Conservation (phyloP, 2,797 vertebrate species). For the Neosalanx taihuensis region DNA sequence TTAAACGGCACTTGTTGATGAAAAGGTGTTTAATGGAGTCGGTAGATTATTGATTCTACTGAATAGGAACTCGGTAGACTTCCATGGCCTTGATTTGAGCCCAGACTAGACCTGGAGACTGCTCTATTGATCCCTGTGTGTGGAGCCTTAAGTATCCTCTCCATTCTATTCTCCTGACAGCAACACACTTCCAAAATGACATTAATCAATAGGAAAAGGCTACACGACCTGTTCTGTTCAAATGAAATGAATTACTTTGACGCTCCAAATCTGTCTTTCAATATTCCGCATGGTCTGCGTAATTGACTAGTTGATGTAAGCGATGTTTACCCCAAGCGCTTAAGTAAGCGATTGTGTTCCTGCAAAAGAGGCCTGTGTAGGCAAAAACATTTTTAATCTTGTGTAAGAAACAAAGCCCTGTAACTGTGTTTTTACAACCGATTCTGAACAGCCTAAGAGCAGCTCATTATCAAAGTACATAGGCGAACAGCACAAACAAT, state of each 20-base stretch:
- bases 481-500: too few species aligned
- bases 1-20: conserved; percentile 64
- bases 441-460: too few species aligned
- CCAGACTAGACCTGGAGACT: conserved; percentile 61
- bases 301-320: conserved; percentile 47
- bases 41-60: conserved; percentile 52
- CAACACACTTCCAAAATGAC: conserved; percentile 58
- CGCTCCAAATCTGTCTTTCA: conserved; percentile 55
- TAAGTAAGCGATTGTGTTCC: too few species aligned
- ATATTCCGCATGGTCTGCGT: conserved; percentile 46
- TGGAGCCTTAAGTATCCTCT: conserved; percentile 54
- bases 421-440: too few species aligned
- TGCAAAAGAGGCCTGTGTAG: too few species aligned
- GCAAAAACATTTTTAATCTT: too few species aligned
- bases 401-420: too few species aligned
- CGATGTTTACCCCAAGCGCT: not conserved
- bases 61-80: conserved; percentile 46
- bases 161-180: conserved; percentile 48
- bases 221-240: conserved; percentile 55
- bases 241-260: conserved; percentile 52
- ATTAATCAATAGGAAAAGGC: conserved; percentile 66
- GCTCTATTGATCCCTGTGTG: conserved; percentile 61
- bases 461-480: too few species aligned
- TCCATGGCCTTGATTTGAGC: conserved; percentile 63
- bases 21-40: conserved; percentile 37